Evolutionary conservation across 2,797 vertebrate species (phyloP).

Genomic region (Rallus crepitans): DNA sequence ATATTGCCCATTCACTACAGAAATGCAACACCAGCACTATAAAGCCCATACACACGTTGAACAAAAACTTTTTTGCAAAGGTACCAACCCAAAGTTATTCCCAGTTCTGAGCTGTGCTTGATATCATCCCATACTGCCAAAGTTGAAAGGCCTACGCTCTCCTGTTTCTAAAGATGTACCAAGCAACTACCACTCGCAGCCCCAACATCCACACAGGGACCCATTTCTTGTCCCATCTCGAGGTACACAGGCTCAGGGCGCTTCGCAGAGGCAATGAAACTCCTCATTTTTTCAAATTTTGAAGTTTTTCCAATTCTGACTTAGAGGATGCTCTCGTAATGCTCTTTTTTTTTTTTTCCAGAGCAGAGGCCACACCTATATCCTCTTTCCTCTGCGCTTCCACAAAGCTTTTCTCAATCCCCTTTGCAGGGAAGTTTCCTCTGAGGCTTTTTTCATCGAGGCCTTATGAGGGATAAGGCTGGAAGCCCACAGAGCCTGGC

Average conservation of each 20-base stretch:
- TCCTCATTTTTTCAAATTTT: not conserved
- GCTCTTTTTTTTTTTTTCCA: constrained; percentile 1
- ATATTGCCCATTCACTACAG: not conserved
- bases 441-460: not conserved
- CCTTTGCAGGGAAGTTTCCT: constrained; percentile 1
- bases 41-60: not conserved
- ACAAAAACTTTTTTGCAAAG: not conserved
- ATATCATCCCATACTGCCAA: not conserved
- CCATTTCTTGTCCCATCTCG: not conserved
- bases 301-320: not conserved
- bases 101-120: not conserved
- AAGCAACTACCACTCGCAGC: not conserved
- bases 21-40: not conserved
- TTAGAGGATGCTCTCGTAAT: constrained; percentile 36
- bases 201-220: accelerated
- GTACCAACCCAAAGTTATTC: not conserved
- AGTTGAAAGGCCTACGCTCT: not conserved
- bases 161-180: not conserved
- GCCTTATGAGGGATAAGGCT: not conserved
- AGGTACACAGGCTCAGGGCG: accelerated
- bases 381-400: constrained; percentile 17
- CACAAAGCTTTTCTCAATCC: constrained; percentile 17
- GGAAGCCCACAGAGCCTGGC: not conserved
- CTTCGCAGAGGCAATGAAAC: not conserved
- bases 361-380: constrained; percentile 60